Conservation (phyloP, 2,888 invertebrate species). For the Liodrosophila aerea region DNA sequence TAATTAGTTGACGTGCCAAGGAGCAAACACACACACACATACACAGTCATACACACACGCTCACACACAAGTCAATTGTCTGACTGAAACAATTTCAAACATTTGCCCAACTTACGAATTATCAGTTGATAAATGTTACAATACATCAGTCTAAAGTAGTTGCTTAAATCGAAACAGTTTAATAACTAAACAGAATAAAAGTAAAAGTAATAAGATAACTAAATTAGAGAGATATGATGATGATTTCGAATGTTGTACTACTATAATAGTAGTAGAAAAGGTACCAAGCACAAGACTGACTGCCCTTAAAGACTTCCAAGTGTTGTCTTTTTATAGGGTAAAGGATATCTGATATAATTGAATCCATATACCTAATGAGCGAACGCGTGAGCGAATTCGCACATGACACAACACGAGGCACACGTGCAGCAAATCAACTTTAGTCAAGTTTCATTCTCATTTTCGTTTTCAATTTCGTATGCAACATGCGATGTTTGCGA, state of each 20-base stretch:
- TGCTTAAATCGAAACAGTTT: no score
- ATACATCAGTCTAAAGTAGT: no score
- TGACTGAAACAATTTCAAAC: constrained; percentile 4
- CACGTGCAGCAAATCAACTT: constrained; percentile 56
- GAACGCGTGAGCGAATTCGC: constrained; percentile 38
- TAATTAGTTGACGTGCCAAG: constrained; percentile 71
- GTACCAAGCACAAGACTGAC: no score
- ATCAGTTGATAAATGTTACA: no score
- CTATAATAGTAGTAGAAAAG: no score
- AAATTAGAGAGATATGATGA: no score
- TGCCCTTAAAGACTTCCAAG: no score
- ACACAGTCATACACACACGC: background rate
- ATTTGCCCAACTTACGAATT: no score
- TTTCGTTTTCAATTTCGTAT: constrained; percentile 57
- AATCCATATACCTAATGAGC: constrained; percentile 68
- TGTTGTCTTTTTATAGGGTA: no score
- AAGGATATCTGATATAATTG: constrained; percentile 40
- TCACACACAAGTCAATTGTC: constrained; percentile 11
- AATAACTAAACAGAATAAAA: no score
- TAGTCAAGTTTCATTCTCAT: constrained; percentile 31
- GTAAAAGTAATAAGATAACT: no score
- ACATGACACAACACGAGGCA: constrained; percentile 10
- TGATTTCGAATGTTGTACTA: no score
- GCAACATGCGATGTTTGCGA: constrained; percentile 51
- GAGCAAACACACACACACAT: constrained; percentile 7